Conservation (phyloP, 2,888 invertebrate genomes). For the Lepidocyrtinus sp. region DNA sequence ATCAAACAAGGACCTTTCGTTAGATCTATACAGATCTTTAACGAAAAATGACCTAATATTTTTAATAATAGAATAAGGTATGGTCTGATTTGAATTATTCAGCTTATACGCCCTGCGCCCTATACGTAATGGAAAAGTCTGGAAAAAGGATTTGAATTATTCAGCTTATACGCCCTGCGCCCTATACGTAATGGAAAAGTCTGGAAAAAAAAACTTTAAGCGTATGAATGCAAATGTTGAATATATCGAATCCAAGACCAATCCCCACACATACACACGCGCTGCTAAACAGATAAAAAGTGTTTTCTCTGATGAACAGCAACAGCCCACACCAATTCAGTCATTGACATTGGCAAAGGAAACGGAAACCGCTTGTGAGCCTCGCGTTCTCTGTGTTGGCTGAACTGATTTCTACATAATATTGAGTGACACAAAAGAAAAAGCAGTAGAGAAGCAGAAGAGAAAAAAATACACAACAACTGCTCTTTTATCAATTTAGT, state of each 20-base stretch:
- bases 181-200: neutral
- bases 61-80: neutral
- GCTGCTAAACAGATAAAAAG: neutral
- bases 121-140: neutral
- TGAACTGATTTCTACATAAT: neutral
- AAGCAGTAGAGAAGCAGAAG: neutral
- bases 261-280: neutral
- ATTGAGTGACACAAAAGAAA: neutral
- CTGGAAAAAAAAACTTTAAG: neutral
- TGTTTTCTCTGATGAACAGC: conserved; percentile 6
- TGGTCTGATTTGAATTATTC: neutral
- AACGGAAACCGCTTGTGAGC: conserved; percentile 40
- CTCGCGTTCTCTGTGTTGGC: neutral
- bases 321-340: conserved; percentile 16
- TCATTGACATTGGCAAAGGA: conserved; percentile 57
- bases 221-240: neutral
- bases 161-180: neutral
- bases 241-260: neutral
- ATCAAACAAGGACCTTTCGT: neutral
- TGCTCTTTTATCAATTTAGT: neutral
- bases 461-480: neutral
- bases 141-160: neutral
- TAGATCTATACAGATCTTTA: too few relatives aligned
- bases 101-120: too few relatives aligned
- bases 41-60: too few relatives aligned